These are phyloP conservation scores for Drosophila engyochracea DNA, from an alignment of 2,888 invertebrate species.

Conservation along the genomic window DNA sequence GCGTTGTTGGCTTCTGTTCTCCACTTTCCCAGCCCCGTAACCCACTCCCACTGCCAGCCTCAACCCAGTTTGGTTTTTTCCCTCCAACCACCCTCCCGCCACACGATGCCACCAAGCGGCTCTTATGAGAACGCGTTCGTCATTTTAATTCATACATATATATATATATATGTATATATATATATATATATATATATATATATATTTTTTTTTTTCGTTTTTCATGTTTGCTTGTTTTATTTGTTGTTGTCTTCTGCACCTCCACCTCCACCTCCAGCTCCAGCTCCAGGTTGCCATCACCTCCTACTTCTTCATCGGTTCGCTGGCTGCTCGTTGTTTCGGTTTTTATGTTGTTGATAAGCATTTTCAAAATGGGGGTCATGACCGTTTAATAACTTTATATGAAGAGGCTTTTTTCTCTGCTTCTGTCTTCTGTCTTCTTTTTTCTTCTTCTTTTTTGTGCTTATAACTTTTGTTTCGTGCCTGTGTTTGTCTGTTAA, in stretches of 20 bases:
- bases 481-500: slow-evolving; percentile 60
- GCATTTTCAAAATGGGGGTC: slow-evolving; percentile 80
- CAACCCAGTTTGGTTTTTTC: neutral
- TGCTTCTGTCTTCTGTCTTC: slow-evolving; percentile 12
- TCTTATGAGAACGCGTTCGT: slow-evolving; percentile 44
- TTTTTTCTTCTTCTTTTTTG: slow-evolving; percentile 27
- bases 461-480: slow-evolving; percentile 39
- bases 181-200: neutral
- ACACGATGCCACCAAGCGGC: neutral
- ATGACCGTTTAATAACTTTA: slow-evolving; percentile 82
- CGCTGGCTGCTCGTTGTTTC: slow-evolving; percentile 40
- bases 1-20: slow-evolving; percentile 60
- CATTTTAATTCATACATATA: slow-evolving; percentile 17
- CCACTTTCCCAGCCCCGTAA: neutral
- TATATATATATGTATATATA: neutral
- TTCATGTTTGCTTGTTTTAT: slow-evolving; percentile 49
- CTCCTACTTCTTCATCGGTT: neutral
- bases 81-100: neutral
- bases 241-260: neutral
- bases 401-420: slow-evolving; percentile 58
- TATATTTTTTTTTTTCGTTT: slow-evolving; percentile 34
- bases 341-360: slow-evolving; percentile 71
- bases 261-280: slow-evolving; percentile 21
- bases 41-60: neutral
- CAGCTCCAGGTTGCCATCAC: slow-evolving; percentile 2